These are phyloP conservation scores for Origma solitaria DNA, from an alignment of 2,113 vertebrate species.

Conservation along the genomic window DNA sequence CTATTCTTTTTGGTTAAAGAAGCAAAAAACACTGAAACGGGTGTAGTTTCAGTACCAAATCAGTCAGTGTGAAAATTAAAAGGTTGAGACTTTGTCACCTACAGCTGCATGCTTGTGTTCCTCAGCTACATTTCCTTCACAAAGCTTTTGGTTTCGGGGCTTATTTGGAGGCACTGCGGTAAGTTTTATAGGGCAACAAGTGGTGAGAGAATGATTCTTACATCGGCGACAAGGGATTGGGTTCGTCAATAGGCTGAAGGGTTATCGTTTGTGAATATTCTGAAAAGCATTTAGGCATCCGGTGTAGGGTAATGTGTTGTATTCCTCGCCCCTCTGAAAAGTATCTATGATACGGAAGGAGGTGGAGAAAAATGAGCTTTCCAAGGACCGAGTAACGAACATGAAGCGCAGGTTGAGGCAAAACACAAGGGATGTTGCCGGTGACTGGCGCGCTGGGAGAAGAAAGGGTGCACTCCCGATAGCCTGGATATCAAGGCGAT, in stretches of 20 bases:
- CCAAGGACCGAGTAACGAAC: not conserved
- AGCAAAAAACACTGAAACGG: not conserved
- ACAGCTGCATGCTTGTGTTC: not conserved
- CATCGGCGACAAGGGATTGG: not conserved
- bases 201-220: not conserved
- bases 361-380: not conserved
- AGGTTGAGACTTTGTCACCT: not conserved
- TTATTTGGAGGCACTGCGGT: not conserved
- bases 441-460: not conserved
- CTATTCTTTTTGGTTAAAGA: not conserved
- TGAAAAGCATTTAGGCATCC: not conserved
- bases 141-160: not conserved
- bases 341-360: not conserved
- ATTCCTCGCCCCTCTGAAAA: not conserved
- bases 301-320: not conserved
- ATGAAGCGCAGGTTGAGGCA: not conserved
- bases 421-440: not conserved
- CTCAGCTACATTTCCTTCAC: not conserved
- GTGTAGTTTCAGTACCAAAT: not conserved
- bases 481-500: not conserved
- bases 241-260: not conserved
- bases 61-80: not conserved
- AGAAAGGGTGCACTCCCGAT: fast-evolving
- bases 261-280: not conserved
- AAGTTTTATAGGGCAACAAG: not conserved